A percentile compares a stretch with the other conserved stretches of the same genome.
These are phyloP conservation scores for Chrysodeixis includens DNA, from an alignment of 2,888 invertebrate species.

Conservation along the genomic window DNA sequence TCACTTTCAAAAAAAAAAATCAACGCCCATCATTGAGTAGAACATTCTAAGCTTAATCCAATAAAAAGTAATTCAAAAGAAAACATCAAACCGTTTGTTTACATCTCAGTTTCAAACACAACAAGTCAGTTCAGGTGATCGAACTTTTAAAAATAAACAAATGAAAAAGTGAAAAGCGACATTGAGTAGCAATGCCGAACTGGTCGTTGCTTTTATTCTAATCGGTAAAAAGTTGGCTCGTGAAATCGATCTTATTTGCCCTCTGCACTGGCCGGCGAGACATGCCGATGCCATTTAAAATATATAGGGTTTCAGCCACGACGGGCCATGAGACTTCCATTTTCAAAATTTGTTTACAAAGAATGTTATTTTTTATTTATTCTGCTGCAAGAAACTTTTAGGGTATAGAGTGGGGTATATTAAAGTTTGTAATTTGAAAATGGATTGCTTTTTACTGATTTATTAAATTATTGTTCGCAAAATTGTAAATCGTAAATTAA, in stretches of 20 bases:
- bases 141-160: slow-evolving; percentile 24
- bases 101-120: slow-evolving; percentile 12
- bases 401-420: too few relatives aligned
- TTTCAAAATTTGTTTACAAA: background rate
- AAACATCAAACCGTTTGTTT: slow-evolving; percentile 17
- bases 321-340: background rate
- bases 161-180: slow-evolving; percentile 24
- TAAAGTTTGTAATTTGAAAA: too few relatives aligned
- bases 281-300: slow-evolving; percentile 17
- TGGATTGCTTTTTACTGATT: too few relatives aligned
- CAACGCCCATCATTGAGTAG: too few relatives aligned
- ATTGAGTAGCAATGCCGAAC: slow-evolving; percentile 15
- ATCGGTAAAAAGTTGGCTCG: slow-evolving; percentile 45
- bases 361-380: background rate
- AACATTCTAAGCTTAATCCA: background rate
- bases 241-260: slow-evolving; percentile 56
- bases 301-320: background rate
- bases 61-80: slow-evolving; percentile 6
- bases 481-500: too few relatives aligned
- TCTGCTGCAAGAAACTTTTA: too few relatives aligned
- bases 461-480: too few relatives aligned
- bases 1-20: too few relatives aligned
- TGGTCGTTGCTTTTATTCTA: slow-evolving; percentile 33
- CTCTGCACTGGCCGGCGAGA: slow-evolving; percentile 32
- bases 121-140: slow-evolving; percentile 16